These are phyloP conservation scores for Passerculus sandwichensis DNA, from an alignment of 2,797 vertebrate genomes.

Conservation along the genomic window DNA sequence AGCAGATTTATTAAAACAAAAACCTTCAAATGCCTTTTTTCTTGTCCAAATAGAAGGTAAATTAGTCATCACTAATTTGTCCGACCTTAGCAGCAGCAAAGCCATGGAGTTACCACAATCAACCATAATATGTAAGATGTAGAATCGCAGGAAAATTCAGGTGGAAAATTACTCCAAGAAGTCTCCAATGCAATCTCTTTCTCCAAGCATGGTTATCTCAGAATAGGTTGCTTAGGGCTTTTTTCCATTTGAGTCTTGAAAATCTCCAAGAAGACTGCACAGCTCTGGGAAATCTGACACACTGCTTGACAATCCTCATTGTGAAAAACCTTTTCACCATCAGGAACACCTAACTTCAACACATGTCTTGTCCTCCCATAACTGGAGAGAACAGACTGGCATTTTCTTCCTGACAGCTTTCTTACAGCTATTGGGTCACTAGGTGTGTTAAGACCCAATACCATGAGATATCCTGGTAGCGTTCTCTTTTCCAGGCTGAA, in stretches of 20 bases:
- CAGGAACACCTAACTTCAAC: not conserved
- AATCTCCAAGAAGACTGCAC: not conserved
- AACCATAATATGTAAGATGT: not conserved
- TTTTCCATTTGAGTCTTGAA: not conserved
- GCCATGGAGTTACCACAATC: not conserved
- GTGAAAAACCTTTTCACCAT: not conserved
- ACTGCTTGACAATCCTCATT: not conserved
- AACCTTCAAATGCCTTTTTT: not conserved
- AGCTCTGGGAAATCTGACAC: not conserved
- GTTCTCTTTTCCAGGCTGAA: not conserved
- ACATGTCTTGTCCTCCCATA: not conserved
- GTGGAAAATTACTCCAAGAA: not conserved
- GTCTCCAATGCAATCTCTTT: not conserved
- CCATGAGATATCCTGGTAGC: not conserved
- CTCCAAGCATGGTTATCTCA: not conserved
- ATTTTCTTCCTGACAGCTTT: not conserved
- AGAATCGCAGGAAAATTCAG: not conserved
- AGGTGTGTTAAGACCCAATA: not conserved
- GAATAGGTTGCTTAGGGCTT: not conserved
- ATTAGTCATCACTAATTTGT: not conserved
- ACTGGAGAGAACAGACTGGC: not conserved
- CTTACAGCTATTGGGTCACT: not conserved
- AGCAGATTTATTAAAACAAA: not conserved
- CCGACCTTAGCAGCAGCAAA: not conserved
- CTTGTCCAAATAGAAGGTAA: not conserved